These are phyloP conservation scores for Oreotragus oreotragus DNA, from an alignment of 2,113 vertebrate genomes.

Conservation along the genomic window DNA sequence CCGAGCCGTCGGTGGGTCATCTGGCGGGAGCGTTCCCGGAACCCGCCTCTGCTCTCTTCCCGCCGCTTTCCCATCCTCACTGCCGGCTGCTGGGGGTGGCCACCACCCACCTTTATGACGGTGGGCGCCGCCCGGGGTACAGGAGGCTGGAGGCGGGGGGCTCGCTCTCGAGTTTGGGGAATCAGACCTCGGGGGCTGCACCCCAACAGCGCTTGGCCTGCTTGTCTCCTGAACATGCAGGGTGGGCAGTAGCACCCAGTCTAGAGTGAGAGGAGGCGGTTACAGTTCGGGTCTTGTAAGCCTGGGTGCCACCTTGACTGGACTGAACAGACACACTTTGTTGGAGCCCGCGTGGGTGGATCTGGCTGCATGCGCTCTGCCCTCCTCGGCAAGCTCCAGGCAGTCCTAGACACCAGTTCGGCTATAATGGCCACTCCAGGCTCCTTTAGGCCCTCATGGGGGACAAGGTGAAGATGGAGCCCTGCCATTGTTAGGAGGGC, in stretches of 20 bases:
- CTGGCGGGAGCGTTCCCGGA: neutral
- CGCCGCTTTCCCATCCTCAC: neutral
- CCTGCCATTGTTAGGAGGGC: neutral
- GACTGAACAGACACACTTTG: rapidly evolving
- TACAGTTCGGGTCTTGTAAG: neutral
- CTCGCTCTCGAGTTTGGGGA: neutral
- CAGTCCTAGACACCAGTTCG: neutral
- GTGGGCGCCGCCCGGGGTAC: neutral
- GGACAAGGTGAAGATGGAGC: too few relatives aligned
- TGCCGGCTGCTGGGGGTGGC: neutral
- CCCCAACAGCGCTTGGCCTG: rapidly evolving
- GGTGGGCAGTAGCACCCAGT: neutral
- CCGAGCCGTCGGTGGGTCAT: rapidly evolving
- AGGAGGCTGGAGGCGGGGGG: neutral
- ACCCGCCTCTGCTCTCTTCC: neutral
- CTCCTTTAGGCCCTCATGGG: neutral
- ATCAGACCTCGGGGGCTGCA: neutral
- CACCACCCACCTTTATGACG: rapidly evolving
- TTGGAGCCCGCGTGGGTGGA: rapidly evolving
- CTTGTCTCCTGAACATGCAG: neutral
- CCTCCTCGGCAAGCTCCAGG: too few relatives aligned
- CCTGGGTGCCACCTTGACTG: neutral
- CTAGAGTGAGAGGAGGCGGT: too few relatives aligned
- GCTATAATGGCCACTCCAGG: neutral
- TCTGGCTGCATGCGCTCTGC: neutral